phyloP scores from a whole-genome alignment of 2,888 invertebrate genomes.

The Pyrrhia umbra region DNA sequence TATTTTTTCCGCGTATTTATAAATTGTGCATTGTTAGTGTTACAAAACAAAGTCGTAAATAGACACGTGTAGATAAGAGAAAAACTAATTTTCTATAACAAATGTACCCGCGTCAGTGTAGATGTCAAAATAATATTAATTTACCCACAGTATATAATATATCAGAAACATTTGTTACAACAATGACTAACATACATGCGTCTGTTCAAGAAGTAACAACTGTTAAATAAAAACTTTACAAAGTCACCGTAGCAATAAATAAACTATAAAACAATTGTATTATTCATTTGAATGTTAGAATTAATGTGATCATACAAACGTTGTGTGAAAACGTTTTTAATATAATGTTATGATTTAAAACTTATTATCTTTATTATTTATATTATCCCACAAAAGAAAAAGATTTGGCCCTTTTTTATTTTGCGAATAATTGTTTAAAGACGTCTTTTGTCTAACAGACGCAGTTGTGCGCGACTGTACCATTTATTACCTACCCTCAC shows the following conservation, averaged over 20 bases:
- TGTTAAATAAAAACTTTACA: constrained; percentile 4
- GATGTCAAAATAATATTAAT: constrained; percentile 20
- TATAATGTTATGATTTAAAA: background rate
- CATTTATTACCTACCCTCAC: no score
- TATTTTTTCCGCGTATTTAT: no score
- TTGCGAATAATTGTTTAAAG: no score
- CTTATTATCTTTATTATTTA: background rate
- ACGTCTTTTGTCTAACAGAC: no score
- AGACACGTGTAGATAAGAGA: constrained; percentile 1
- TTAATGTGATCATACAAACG: constrained; percentile 26
- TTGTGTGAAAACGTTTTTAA: constrained; percentile 9
- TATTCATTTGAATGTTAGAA: constrained; percentile 5
- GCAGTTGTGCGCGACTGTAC: no score
- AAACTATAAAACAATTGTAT: constrained; percentile 5
- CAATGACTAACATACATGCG: constrained; percentile 13
- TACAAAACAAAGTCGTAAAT: background rate
- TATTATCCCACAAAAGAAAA: no score
- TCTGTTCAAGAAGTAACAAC: constrained; percentile 3
- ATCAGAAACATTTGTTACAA: constrained; percentile 20
- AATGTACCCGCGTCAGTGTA: background rate
- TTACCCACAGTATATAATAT: constrained; percentile 10
- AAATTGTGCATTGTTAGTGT: no score
- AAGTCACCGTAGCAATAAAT: constrained; percentile 1
- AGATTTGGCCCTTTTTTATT: no score
- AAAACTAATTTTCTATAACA: background rate